Conservation (phyloP, 2,797 vertebrate genomes). For the Sternarchorhynchus goeldii region DNA sequence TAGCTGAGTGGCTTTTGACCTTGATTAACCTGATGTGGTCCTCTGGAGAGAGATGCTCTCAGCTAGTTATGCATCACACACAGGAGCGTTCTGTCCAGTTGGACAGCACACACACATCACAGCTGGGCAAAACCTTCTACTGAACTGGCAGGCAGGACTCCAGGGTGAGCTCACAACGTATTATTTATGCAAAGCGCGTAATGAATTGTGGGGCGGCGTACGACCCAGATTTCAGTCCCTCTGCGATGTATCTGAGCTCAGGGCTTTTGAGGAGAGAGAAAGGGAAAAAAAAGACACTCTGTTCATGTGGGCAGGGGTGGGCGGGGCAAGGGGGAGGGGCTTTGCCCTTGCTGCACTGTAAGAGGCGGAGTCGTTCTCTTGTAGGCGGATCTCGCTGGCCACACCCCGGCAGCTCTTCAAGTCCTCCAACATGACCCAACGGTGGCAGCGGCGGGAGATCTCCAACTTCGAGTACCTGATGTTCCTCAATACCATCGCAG, state of each 20-base stretch:
- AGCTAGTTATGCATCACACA: not conserved
- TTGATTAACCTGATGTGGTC: not conserved
- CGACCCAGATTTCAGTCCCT: too few species aligned
- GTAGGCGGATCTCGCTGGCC: slow-evolving; percentile 93
- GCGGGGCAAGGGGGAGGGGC: too few species aligned
- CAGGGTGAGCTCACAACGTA: not conserved
- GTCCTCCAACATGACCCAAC: slow-evolving; percentile 99
- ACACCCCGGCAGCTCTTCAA: slow-evolving; percentile 98
- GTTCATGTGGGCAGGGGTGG: slow-evolving; percentile 39
- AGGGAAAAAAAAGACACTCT: slow-evolving; percentile 20
- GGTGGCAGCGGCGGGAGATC: slow-evolving; percentile 98
- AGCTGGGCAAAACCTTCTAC: not conserved
- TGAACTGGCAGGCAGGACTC: not conserved
- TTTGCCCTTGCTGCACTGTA: not conserved
- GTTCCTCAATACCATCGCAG: slow-evolving; percentile 99
- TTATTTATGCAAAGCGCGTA: not conserved
- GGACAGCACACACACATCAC: not conserved
- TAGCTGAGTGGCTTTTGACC: not conserved
- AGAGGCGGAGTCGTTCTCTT: slow-evolving; percentile 26
- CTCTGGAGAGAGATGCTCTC: not conserved
- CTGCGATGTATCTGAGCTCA: too few species aligned
- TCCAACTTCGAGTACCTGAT: slow-evolving; percentile 99
- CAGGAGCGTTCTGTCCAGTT: not conserved
- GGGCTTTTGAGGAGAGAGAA: not conserved
- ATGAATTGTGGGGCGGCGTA: too few species aligned